A percentile compares a stretch with the other conserved stretches of the same genome.
Conservation (phyloP, 2,888 invertebrate genomes). For the Mellilla xanthometata region DNA sequence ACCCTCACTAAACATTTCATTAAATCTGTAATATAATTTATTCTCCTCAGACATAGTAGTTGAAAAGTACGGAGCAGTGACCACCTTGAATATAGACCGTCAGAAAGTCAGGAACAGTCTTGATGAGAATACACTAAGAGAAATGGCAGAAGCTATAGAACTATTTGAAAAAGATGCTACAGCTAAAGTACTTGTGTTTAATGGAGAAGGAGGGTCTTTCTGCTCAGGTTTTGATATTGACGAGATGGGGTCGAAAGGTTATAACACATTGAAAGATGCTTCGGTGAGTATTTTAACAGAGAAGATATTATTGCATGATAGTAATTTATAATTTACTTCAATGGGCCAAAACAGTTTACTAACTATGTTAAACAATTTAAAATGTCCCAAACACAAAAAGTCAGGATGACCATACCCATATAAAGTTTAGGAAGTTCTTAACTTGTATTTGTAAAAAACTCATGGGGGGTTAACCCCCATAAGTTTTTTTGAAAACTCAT, state of each 20-base stretch:
- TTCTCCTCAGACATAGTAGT: conserved; percentile 67
- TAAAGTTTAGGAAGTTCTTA: too few species aligned
- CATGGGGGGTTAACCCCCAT: too few species aligned
- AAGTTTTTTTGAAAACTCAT: too few species aligned
- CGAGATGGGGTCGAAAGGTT: conserved; percentile 84
- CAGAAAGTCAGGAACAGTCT: conserved; percentile 93
- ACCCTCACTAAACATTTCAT: too few species aligned
- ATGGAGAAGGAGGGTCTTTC: conserved; percentile 96
- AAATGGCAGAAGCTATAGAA: conserved; percentile 87
- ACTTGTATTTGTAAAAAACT: too few species aligned
- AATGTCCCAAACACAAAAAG: too few species aligned
- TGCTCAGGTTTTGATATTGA: conserved; percentile 95
- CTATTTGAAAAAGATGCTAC: conserved; percentile 90
- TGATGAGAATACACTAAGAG: conserved; percentile 85
- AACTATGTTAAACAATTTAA: too few species aligned
- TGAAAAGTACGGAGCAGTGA: conserved; percentile 85
- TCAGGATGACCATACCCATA: too few species aligned
- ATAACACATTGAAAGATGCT: conserved; percentile 61
- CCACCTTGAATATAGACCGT: conserved; percentile 93
- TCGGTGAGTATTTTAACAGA: conserved; percentile 57
- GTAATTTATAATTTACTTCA: too few species aligned
- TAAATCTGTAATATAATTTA: not conserved
- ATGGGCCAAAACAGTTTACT: too few species aligned
- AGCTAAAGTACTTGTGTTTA: conserved; percentile 88
- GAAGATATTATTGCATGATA: too few species aligned